phyloP scores from a whole-genome alignment of 1,140 invertebrate genomes.

The Magallana angulata region DNA sequence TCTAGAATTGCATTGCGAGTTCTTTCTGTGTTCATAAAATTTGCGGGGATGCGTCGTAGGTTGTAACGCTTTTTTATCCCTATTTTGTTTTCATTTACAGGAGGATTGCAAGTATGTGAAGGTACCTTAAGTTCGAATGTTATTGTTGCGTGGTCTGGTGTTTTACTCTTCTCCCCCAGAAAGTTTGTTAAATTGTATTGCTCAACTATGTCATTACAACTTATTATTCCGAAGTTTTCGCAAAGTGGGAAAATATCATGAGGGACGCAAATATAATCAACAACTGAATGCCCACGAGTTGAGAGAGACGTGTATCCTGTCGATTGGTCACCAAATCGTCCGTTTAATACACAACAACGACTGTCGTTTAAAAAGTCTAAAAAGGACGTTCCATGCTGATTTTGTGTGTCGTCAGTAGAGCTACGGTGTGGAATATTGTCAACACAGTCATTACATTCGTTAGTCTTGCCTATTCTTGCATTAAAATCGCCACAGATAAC shows the following conservation, averaged over 20 bases:
- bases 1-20: not conserved
- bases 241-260: no score
- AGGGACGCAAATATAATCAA: constrained; percentile 21
- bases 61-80: not conserved
- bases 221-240: no score
- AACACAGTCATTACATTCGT: constrained; percentile 36
- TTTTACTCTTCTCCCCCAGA: no score
- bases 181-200: not conserved
- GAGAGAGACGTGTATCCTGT: constrained; percentile 19
- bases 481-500: constrained; percentile 50
- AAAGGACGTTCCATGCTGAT: not conserved
- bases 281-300: constrained; percentile 41
- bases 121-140: no score
- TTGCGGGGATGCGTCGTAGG: not conserved
- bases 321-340: constrained; percentile 13
- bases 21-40: constrained; percentile 9
- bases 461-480: constrained; percentile 28
- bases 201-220: not conserved
- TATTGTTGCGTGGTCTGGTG: no score
- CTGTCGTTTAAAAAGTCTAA: constrained; percentile 37
- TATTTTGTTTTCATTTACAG: no score
- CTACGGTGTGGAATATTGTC: constrained; percentile 25
- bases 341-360: constrained; percentile 44
- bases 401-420: not conserved
- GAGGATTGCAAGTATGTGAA: no score